Conservation (phyloP, 2,888 invertebrate genomes). For the Chromoteleia sp. region DNA sequence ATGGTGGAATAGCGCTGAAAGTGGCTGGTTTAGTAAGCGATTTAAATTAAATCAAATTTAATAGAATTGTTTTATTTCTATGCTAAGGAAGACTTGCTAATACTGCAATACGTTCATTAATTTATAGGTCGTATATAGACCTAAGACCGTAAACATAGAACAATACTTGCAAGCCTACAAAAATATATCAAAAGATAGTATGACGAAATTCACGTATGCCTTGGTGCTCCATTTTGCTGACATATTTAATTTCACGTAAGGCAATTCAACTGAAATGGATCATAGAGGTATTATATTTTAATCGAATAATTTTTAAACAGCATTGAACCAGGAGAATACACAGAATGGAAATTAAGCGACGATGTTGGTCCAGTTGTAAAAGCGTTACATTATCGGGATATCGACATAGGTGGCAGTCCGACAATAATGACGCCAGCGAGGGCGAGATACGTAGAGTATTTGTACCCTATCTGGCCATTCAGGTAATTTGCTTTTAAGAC, state of each 20-base stretch:
- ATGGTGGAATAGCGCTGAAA: slow-evolving; percentile 69
- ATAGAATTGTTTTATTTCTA: background rate
- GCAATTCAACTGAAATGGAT: background rate
- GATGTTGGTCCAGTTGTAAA: slow-evolving; percentile 66
- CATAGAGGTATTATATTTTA: background rate
- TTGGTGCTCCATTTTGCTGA: slow-evolving; percentile 66
- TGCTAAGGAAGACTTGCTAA: background rate
- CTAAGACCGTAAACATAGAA: slow-evolving; percentile 6
- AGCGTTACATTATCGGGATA: slow-evolving; percentile 31
- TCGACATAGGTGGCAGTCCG: slow-evolving; percentile 61
- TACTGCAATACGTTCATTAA: background rate
- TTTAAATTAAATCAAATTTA: background rate
- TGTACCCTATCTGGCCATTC: slow-evolving; percentile 57
- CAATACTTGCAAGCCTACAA: slow-evolving; percentile 46
- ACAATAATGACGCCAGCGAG: slow-evolving; percentile 50
- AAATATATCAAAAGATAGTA: slow-evolving; percentile 56
- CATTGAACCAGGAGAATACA: slow-evolving; percentile 49
- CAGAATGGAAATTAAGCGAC: slow-evolving; percentile 48
- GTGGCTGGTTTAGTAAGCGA: slow-evolving; percentile 67
- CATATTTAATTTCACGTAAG: slow-evolving; percentile 74
- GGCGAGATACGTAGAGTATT: slow-evolving; percentile 43
- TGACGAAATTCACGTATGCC: slow-evolving; percentile 62
- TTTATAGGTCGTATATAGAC: slow-evolving; percentile 42
- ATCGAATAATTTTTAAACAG: slow-evolving; percentile 13
- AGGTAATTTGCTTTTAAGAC: slow-evolving; percentile 53